Conservation (phyloP, 2,113 vertebrate genomes). For the Oenanthe oenanthe region DNA sequence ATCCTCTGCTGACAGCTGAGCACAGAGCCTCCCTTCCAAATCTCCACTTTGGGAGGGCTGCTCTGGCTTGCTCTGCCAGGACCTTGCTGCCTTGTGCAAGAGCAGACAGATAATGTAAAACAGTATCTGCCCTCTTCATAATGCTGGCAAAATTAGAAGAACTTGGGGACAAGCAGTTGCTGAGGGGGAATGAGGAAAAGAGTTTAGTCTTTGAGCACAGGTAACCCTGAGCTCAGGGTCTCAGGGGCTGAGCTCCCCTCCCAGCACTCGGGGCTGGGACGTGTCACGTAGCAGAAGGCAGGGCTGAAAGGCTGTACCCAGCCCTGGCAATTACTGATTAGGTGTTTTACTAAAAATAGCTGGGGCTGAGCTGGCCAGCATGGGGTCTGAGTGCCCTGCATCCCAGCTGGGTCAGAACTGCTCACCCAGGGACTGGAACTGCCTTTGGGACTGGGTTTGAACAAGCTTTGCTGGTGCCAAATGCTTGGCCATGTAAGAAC, state of each 20-base stretch:
- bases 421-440: neutral
- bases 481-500: neutral
- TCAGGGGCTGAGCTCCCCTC: neutral
- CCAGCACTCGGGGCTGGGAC: neutral
- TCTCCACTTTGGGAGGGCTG: neutral
- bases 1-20: neutral
- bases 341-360: neutral
- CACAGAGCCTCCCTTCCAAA: neutral
- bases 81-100: neutral
- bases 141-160: neutral
- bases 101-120: neutral
- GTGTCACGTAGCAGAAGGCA: neutral
- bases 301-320: slow-evolving; percentile 5
- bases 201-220: neutral
- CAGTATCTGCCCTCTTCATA: neutral
- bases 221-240: neutral
- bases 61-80: neutral
- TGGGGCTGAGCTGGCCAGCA: neutral
- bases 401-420: neutral
- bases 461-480: neutral
- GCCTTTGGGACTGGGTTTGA: neutral
- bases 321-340: neutral
- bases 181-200: neutral
- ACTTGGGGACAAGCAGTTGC: neutral
- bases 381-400: neutral